Evolutionary conservation across 2,888 invertebrate genomes (phyloP).

Genomic region (Eudemis profundana): DNA sequence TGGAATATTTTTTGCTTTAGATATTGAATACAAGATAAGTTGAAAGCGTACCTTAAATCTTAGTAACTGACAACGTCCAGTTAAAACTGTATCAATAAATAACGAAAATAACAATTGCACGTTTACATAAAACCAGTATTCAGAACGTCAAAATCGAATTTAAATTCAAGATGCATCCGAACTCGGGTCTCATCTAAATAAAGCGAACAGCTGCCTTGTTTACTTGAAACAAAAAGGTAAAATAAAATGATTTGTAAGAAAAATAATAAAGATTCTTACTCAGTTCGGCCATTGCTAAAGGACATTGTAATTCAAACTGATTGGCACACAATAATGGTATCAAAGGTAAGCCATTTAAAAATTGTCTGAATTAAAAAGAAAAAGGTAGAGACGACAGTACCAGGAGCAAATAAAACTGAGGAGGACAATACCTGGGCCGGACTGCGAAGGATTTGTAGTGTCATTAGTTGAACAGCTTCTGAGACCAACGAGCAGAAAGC

Average conservation of each 20-base stretch:
- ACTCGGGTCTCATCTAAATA: slow-evolving; percentile 73
- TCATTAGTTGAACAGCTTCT: slow-evolving; percentile 73
- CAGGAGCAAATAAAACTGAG: slow-evolving; percentile 77
- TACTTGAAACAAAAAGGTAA: slow-evolving; percentile 71
- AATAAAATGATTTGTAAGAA: slow-evolving; percentile 78
- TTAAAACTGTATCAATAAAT: slow-evolving; percentile 43
- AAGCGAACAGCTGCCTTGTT: slow-evolving; percentile 77
- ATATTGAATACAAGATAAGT: slow-evolving; percentile 31
- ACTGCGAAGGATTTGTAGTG: slow-evolving; percentile 79
- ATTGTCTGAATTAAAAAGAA: slow-evolving; percentile 81
- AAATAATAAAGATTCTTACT: slow-evolving; percentile 77
- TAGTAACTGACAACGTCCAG: slow-evolving; percentile 43
- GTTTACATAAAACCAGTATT: slow-evolving; percentile 47
- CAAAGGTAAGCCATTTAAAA: slow-evolving; percentile 84
- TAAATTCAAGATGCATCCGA: slow-evolving; percentile 68
- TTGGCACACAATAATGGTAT: slow-evolving; percentile 86
- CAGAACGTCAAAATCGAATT: slow-evolving; percentile 67
- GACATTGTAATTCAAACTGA: slow-evolving; percentile 85
- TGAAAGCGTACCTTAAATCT: slow-evolving; percentile 41
- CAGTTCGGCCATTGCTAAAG: slow-evolving; percentile 79
- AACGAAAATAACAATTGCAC: slow-evolving; percentile 44
- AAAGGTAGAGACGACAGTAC: slow-evolving; percentile 73
- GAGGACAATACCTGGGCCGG: slow-evolving; percentile 79
- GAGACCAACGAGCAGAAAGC: slow-evolving; percentile 13
- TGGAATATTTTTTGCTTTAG: slow-evolving; percentile 18